Base-by-base conservation (phyloP, 1,140 invertebrate species). In the Ceratina japonica region DNA sequence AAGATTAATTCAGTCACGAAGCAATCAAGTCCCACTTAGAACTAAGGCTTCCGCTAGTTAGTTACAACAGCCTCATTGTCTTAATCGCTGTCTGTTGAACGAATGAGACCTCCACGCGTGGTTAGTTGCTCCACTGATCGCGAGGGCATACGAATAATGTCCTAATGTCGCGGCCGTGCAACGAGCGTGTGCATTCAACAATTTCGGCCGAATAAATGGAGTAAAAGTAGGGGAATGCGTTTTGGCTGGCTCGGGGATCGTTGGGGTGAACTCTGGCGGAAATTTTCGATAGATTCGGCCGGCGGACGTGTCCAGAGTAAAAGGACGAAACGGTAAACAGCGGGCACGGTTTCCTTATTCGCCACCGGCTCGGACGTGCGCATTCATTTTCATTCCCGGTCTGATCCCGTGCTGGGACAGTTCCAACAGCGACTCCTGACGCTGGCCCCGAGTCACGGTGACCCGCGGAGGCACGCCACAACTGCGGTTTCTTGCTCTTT, bases 381-480 rank as follows among this genome's bases (percentile, higher is more conserved):
- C 71, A 66, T 74, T 74, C 76, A 64, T 79, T 74, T 74, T 65
- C 52, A 74, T 79, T 79, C 78, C 70, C 15, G 22, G 27, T 31
- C 73, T 64, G 69, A 69, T 80, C 77, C 69, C 24, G 44, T 13
- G 37, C 79, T 81, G 79, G 79, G 75, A 81, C 52, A 59, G 66
- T 81, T 84, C 86, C 85, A 85, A 82, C 65, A 86, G 68, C 81
- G 81, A 84, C 80, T 70, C 80, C 52, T 85, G 85, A 81, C 75
- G 72, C 82, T 73, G 59, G 78, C 72, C 81, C 2, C 66, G 52
- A 71, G 79, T 68, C 79, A 74, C 61, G 65, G 22, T 75, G 73
- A 80, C 73, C 73, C 79, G 20, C 62, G 51, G 10, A 79, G 71
- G 51, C 71, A 61, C 18, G 16, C 79, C 79, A 70, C 74, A 80